phyloP scores from a whole-genome alignment of 2,113 vertebrate species.

The Raphicerus campestris region DNA sequence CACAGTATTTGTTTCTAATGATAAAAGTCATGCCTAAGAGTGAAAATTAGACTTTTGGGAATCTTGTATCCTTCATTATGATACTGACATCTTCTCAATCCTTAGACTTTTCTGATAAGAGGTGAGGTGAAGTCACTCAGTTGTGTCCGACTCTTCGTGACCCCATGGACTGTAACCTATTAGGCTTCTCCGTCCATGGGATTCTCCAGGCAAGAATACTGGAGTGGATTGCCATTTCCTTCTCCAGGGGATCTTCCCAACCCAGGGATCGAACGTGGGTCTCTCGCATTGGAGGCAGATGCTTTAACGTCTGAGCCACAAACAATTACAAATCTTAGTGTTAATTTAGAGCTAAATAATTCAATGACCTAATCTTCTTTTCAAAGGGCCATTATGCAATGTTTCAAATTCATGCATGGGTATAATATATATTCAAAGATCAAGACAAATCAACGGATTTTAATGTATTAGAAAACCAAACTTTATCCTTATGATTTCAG shows the following conservation, averaged over 20 bases:
- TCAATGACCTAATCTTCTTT: background rate
- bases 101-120: background rate
- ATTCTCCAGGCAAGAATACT: too few relatives aligned
- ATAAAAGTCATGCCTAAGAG: background rate
- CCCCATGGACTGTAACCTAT: too few relatives aligned
- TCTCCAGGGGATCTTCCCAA: too few relatives aligned
- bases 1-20: background rate
- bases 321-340: background rate
- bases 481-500: background rate
- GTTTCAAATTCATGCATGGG: background rate
- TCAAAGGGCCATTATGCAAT: background rate
- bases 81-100: background rate
- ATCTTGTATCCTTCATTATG: background rate
- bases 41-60: background rate
- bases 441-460: background rate
- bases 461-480: background rate
- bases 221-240: too few relatives aligned
- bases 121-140: too few relatives aligned
- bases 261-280: too few relatives aligned
- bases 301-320: too few relatives aligned
- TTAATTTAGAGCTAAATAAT: background rate
- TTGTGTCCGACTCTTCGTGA: too few relatives aligned
- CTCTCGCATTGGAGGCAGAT: too few relatives aligned
- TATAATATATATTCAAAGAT: background rate
- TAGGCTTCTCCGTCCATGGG: too few relatives aligned